Conservation (phyloP, 2,113 vertebrate genomes). For the Oryzias melastigma region DNA sequence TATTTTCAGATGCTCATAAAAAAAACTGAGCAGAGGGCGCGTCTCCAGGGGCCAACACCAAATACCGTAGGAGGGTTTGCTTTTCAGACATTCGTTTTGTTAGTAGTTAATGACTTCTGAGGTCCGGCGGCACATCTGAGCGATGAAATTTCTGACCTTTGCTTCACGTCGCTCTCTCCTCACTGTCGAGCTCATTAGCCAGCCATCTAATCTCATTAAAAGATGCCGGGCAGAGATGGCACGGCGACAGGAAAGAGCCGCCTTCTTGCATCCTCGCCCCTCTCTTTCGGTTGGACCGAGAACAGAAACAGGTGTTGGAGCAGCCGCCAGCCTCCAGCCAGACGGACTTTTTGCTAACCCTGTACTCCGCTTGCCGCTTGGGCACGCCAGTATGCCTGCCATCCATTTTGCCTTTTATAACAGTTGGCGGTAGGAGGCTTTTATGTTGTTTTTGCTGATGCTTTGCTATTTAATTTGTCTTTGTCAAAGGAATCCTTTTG, state of each 20-base stretch:
- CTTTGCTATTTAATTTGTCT: slow-evolving; percentile 58
- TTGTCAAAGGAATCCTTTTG: slow-evolving; percentile 53
- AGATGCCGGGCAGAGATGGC: slow-evolving; percentile 63
- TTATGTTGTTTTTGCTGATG: slow-evolving; percentile 63
- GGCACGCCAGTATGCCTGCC: slow-evolving; percentile 56
- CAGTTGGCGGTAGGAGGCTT: slow-evolving; percentile 65
- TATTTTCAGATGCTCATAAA: slow-evolving; percentile 53
- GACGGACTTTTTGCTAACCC: slow-evolving; percentile 49
- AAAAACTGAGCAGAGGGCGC: slow-evolving; percentile 9
- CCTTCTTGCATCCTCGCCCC: slow-evolving; percentile 20
- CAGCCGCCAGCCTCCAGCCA: slow-evolving; percentile 56
- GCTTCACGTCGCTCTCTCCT: slow-evolving; percentile 71
- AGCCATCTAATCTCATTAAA: slow-evolving; percentile 76
- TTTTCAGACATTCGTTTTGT: slow-evolving; percentile 73
- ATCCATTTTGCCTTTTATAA: slow-evolving; percentile 54
- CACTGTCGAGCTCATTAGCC: slow-evolving; percentile 73
- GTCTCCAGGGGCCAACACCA: slow-evolving; percentile 35
- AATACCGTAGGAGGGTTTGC: slow-evolving; percentile 36
- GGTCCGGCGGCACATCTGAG: slow-evolving; percentile 66
- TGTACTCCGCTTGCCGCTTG: slow-evolving; percentile 56
- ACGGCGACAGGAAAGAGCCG: slow-evolving; percentile 56
- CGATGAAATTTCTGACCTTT: slow-evolving; percentile 74
- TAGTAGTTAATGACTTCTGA: slow-evolving; percentile 75
- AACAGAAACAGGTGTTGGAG: slow-evolving; percentile 71
- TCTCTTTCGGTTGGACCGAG: slow-evolving; percentile 31